Evolutionary conservation across 2,888 invertebrate genomes (phyloP), one percentile per base, ranked within the genome.

Genomic region (Stenodera caucasica): DNA sequence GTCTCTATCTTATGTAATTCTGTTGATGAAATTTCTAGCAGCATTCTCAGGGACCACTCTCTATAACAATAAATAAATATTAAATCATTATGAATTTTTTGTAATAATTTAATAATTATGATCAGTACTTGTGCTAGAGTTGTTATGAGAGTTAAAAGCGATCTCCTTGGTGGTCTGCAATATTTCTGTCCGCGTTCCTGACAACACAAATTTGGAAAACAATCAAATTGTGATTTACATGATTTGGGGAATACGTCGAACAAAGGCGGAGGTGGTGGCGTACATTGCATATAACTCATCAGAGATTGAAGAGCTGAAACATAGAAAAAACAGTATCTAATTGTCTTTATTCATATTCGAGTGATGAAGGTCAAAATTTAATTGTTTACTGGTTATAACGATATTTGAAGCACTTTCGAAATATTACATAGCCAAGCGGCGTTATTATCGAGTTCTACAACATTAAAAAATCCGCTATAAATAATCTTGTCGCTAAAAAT

Each of bases 181-280:
- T 86, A 85, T 67, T 87, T 87, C 70, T 85, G 84, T 4, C 89
- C 89, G 49, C 86, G 86, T 78, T 91, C 91, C 67, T 91, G 90
- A 65, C 91, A 91, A 75, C 91, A 91, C 61, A 91, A 81, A 79
- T 90, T 90, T 7, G 91, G 91, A 77, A 91, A 90, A 76, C 91
- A 91, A 77, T 91, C 90, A 3, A 90, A 82, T 12, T 87, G 87
- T 6, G 86, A 87, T 63, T 85, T 85, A 76, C 91, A 91, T 26
- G 84, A 80, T 72, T 88, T 88, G 1, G 90, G 88, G 78, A 90
- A 89, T 56, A 88, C 73, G 78, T 91, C 90, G 61, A 87, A 83
- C 65, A 86, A 81, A 14, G 88, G 86, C 7, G 90, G 90, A 8
- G 87, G 86, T 1, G 86, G 82, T 40, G 88, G 82, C 14, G 90